Evolutionary conservation across 2,888 invertebrate genomes (phyloP).

Genomic region (Drosophila vallismaia): DNA sequence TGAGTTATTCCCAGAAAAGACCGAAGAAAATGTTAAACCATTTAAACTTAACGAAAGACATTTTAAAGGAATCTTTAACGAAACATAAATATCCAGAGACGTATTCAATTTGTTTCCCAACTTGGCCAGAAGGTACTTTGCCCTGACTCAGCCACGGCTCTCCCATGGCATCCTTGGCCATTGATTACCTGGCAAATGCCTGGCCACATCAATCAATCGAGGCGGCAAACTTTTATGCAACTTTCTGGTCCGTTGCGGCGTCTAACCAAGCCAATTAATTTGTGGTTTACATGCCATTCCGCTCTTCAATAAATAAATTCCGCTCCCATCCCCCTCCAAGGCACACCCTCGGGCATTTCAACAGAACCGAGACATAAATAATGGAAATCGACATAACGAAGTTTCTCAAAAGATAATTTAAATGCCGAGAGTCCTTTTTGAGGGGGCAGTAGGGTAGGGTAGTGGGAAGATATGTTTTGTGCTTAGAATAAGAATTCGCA

Average conservation of each 20-base stretch:
- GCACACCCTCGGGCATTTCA: conserved; percentile 31
- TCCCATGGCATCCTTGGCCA: conserved; percentile 20
- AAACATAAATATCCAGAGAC: conserved; percentile 45
- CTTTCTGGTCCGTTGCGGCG: conserved; percentile 48
- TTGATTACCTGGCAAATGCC: conserved; percentile 42
- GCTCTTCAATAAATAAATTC: conserved; percentile 48
- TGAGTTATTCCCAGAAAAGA: conserved; percentile 13
- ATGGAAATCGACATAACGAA: conserved; percentile 25
- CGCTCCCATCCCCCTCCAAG: conserved; percentile 1
- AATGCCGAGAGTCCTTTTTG: neutral
- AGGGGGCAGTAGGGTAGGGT: neutral
- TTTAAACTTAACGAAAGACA: neutral
- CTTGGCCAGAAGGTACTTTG: conserved; percentile 12
- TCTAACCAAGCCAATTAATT: conserved; percentile 62
- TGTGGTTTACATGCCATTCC: conserved; percentile 52
- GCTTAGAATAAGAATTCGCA: neutral
- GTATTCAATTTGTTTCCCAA: conserved; percentile 25
- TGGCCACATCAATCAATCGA: conserved; percentile 55
- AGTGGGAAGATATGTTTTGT: neutral
- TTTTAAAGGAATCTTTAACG: conserved; percentile 8
- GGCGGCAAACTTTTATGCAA: conserved; percentile 55
- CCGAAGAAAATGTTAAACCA: neutral
- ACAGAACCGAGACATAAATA: conserved; percentile 32
- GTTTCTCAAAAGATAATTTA: neutral
- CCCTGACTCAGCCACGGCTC: neutral